Evolutionary conservation across 2,113 vertebrate genomes (phyloP), one percentile per base, ranked within the genome.

Genomic region (Actenoides hombroni): DNA sequence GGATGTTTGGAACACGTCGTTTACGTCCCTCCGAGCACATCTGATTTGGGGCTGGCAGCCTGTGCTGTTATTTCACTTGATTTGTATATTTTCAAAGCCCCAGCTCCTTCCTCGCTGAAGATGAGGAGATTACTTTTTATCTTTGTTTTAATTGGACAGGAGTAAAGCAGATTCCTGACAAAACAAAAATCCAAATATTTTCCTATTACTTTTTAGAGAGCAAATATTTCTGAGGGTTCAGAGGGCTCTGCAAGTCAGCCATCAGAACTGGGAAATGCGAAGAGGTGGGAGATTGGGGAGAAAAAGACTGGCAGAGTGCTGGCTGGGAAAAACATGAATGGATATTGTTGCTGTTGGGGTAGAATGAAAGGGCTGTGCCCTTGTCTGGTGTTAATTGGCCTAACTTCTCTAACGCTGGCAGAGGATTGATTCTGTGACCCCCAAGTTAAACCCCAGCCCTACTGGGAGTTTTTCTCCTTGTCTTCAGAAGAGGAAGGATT

Each of bases 361-460:
- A 83, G 82, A 87, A 90, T n/a, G 54, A 94, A 94, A 92, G 77
- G 74, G 49, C 59, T 92, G 37, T 79, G 81, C 67, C 83, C 44
- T 85, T 84, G 84, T 63, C 65, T 91, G 54, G 83, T 95, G 95
- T 94, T 96, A 96, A 95, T 91, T 90, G 92, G 70, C 65, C 92
- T 88, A 89, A 56, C 74, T 92, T 65, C 63, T 79, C 81, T 76
- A 82, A 92, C 79, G 53, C 6, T 89, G 86, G 86, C 76, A 83
- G 51, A 89, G 73, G 86, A 95, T 96, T 94, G 94, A 92, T 94
- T 92, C 82, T 51, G 78, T 94, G 94, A 97, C 88, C 93, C 93
- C 83, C 63, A 61, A 46, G 31, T 73, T 73, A 95, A 96, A 96
- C 74, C 92, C 83, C 46, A 65, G 77, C 28, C 83, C 75, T 59